Percentiles rank a stretch among this genome's conserved stretches.
Conservation (phyloP, 2,113 vertebrate genomes). For the Neotoma lepida region DNA sequence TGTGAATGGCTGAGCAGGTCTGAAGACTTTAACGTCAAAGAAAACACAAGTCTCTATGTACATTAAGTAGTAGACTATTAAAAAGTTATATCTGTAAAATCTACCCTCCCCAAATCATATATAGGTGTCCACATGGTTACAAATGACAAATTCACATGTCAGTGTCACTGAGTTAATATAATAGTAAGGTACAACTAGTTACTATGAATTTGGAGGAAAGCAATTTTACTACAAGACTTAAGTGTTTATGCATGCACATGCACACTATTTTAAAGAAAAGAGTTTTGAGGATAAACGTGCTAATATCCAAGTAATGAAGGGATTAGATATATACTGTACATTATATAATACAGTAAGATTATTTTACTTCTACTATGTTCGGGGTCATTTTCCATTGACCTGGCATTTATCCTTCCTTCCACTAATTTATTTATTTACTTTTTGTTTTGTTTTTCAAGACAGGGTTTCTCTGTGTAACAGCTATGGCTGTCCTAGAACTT, state of each 20-base stretch:
- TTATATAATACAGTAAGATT: conserved; percentile 29
- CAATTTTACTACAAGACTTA: conserved; percentile 25
- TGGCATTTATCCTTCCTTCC: neutral
- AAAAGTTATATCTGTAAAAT: neutral
- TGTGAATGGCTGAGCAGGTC: neutral
- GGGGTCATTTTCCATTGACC: neutral
- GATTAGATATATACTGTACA: conserved; percentile 7
- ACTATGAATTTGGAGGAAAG: conserved; percentile 9
- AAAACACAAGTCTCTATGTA: neutral
- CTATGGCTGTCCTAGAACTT: neutral
- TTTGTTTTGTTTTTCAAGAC: neutral
- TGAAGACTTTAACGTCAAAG: neutral
- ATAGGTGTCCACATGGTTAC: neutral
- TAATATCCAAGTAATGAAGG: neutral
- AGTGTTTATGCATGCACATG: neutral
- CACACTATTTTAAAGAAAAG: neutral
- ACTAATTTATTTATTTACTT: neutral
- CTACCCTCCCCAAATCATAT: neutral
- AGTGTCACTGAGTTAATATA: conserved; percentile 24
- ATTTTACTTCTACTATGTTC: conserved; percentile 19
- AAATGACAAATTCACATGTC: conserved; percentile 25
- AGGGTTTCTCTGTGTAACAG: neutral
- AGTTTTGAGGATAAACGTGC: neutral
- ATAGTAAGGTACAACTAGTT: neutral
- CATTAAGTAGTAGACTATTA: neutral